Evolutionary conservation across 2,113 vertebrate genomes (phyloP).

Genomic region (Hassar affinis): DNA sequence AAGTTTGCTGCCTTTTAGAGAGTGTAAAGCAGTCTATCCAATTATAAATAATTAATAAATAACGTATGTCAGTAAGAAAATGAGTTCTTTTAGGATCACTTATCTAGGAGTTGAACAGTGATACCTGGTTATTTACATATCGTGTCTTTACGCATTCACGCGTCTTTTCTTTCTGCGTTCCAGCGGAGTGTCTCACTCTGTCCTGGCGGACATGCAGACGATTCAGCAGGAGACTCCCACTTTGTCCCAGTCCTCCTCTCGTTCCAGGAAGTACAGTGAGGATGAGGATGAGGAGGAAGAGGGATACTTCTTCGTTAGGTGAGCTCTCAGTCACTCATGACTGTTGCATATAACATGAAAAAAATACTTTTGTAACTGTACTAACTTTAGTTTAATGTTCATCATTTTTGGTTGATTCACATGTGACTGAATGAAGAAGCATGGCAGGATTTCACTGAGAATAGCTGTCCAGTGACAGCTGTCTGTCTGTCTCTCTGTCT

Average conservation of each 20-base stretch:
- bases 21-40: neutral
- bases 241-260: conserved; percentile 58
- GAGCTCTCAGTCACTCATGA: neutral
- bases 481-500: too few relatives aligned
- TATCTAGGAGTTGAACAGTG: too few relatives aligned
- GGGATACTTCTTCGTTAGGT: conserved; percentile 73
- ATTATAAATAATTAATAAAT: too few relatives aligned
- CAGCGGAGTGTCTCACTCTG: conserved; percentile 93
- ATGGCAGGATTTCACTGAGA: neutral
- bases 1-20: neutral
- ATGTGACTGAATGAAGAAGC: neutral
- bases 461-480: neutral
- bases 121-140: neutral
- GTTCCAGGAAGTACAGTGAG: conserved; percentile 71
- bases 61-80: neutral
- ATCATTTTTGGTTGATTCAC: neutral
- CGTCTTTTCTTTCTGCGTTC: neutral
- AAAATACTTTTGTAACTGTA: neutral
- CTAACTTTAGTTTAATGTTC: neutral
- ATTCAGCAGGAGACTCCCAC: conserved; percentile 88
- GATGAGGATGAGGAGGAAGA: conserved; percentile 78
- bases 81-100: neutral
- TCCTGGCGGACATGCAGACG: conserved; percentile 88
- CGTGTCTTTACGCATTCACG: too few relatives aligned
- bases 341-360: neutral